Percentiles rank a stretch among this genome's conserved stretches.
phyloP scores from a whole-genome alignment of 2,113 vertebrate species.

The Motacilla tschutschensis region DNA sequence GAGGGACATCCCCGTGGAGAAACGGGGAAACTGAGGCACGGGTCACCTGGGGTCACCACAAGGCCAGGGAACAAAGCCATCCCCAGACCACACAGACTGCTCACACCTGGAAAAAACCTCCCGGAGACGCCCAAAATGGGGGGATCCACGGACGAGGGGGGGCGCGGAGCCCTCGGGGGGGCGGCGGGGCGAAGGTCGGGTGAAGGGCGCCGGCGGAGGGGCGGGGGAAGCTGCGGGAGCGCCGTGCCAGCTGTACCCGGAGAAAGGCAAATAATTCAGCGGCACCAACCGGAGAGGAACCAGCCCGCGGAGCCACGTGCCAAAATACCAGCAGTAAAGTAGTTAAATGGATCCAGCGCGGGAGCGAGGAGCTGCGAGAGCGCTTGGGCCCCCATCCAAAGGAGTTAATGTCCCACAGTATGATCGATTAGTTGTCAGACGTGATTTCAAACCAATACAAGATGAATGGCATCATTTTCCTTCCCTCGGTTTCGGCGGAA shows the following conservation, averaged over 20 bases:
- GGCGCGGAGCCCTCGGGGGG: background rate
- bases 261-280: conserved; percentile 55
- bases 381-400: conserved; percentile 83
- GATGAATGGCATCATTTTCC: conserved; percentile 84
- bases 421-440: conserved; percentile 86
- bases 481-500: conserved; percentile 78
- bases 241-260: conserved; percentile 42
- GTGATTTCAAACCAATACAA: conserved; percentile 85
- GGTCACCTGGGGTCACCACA: background rate
- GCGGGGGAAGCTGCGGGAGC: background rate
- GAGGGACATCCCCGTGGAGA: background rate
- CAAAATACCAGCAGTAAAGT: conserved; percentile 69
- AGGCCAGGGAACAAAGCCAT: background rate
- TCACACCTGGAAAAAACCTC: background rate
- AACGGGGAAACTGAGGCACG: background rate
- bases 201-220: conserved; percentile 47
- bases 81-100: background rate
- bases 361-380: conserved; percentile 61
- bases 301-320: conserved; percentile 39
- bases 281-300: conserved; percentile 50
- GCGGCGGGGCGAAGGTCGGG: conserved; percentile 47
- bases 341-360: conserved; percentile 74
- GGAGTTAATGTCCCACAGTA: conserved; percentile 87
- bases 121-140: background rate
- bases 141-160: fast-evolving